These are phyloP conservation scores for Sebastes matsubarae DNA, from an alignment of 2,797 vertebrate genomes.

Conservation along the genomic window DNA sequence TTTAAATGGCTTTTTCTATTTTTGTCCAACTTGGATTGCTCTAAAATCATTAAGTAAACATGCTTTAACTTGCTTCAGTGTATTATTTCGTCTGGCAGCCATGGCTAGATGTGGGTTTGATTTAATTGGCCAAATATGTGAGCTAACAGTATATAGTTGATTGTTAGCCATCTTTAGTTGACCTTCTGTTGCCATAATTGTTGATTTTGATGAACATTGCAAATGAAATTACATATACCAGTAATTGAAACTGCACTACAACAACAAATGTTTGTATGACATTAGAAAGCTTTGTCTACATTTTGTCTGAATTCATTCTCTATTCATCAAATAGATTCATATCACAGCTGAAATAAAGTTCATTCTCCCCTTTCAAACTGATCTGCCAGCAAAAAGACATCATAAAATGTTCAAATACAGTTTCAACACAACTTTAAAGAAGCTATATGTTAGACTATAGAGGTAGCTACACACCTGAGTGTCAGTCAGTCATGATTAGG, in stretches of 20 bases:
- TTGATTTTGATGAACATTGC: background rate
- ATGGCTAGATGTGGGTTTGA: background rate
- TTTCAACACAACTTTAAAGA: background rate
- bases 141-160: background rate
- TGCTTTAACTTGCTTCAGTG: slow-evolving; percentile 13
- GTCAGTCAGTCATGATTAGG: background rate
- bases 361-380: background rate
- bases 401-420: background rate
- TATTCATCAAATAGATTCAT: background rate
- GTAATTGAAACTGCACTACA: background rate
- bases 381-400: background rate
- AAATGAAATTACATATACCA: background rate
- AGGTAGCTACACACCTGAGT: background rate
- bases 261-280: background rate
- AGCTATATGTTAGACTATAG: background rate
- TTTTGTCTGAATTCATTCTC: background rate
- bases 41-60: slow-evolving; percentile 38
- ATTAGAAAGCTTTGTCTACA: background rate
- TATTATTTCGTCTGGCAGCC: background rate
- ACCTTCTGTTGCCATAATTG: background rate
- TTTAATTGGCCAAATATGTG: background rate
- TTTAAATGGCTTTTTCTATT: slow-evolving; percentile 31
- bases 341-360: background rate
- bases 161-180: background rate
- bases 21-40: slow-evolving; percentile 33